These are phyloP conservation scores for Diabrotica undecimpunctata DNA, from an alignment of 1,140 invertebrate genomes.

Conservation along the genomic window DNA sequence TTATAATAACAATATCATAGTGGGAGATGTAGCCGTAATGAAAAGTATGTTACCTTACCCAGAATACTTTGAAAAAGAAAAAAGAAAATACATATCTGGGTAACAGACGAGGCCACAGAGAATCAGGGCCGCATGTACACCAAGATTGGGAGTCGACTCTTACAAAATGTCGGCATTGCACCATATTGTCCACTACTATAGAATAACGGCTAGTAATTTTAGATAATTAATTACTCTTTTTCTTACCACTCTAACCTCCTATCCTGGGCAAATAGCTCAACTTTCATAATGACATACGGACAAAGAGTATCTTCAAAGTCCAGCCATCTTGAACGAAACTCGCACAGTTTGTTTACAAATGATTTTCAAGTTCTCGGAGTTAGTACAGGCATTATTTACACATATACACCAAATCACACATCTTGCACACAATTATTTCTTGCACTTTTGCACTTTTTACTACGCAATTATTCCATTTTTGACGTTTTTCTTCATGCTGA, in stretches of 20 bases:
- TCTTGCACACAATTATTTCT: constrained; percentile 24
- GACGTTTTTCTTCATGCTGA: constrained; percentile 33
- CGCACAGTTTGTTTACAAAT: constrained; percentile 35
- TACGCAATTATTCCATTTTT: constrained; percentile 36
- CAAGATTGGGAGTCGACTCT: constrained; percentile 21
- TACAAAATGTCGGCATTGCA: constrained; percentile 28
- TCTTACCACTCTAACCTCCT: constrained; percentile 40
- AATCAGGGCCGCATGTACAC: constrained; percentile 21
- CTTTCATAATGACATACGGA: constrained; percentile 45
- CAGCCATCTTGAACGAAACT: constrained; percentile 44
- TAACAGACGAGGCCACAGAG: constrained; percentile 18
- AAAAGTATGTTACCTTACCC: constrained; percentile 1
- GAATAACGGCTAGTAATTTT: neutral
- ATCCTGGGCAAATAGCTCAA: constrained; percentile 37
- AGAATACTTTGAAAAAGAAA: neutral
- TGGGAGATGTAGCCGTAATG: neutral
- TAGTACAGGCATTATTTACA: constrained; percentile 27
- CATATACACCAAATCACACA: constrained; percentile 29
- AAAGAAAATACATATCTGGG: constrained; percentile 12
- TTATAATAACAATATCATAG: neutral
- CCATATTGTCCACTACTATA: constrained; percentile 17
- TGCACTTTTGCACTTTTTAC: constrained; percentile 24
- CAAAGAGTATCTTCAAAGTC: constrained; percentile 42
- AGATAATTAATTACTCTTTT: neutral
- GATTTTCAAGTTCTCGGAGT: constrained; percentile 23